Evolutionary conservation across 2,797 vertebrate species (phyloP).

Genomic region (Agapornis canus): DNA sequence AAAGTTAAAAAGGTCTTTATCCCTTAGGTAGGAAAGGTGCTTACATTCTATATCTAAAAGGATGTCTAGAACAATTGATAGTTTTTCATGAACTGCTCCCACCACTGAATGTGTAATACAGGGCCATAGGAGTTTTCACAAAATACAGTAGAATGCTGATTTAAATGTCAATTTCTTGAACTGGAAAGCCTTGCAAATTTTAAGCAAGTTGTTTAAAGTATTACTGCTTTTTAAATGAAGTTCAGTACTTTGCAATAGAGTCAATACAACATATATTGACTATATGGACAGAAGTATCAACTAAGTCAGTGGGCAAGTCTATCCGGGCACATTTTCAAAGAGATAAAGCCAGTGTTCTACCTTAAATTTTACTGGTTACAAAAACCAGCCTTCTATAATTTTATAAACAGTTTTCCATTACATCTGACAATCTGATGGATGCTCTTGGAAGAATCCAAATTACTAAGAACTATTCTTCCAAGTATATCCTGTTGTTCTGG

Average conservation of each 20-base stretch:
- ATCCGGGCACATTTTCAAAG: background rate
- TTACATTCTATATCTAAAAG: background rate
- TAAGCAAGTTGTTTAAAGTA: background rate
- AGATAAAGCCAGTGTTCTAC: background rate
- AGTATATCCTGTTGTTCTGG: background rate
- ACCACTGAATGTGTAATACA: background rate
- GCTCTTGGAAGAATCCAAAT: background rate
- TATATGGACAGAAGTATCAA: background rate
- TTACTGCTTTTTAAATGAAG: background rate
- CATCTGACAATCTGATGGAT: background rate
- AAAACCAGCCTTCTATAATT: background rate
- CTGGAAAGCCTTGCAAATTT: background rate
- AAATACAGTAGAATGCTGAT: background rate
- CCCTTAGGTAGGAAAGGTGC: background rate
- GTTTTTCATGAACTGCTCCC: background rate
- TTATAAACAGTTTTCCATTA: background rate
- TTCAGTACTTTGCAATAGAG: background rate
- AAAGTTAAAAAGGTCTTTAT: background rate
- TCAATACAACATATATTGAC: background rate
- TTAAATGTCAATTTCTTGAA: background rate
- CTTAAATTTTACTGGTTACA: background rate
- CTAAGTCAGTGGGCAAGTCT: background rate
- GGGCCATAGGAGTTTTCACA: background rate
- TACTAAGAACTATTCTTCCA: background rate
- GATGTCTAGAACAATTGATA: background rate